These are phyloP conservation scores for Drosophila suzukii DNA, from an alignment of 1,140 invertebrate species.

Conservation along the genomic window DNA sequence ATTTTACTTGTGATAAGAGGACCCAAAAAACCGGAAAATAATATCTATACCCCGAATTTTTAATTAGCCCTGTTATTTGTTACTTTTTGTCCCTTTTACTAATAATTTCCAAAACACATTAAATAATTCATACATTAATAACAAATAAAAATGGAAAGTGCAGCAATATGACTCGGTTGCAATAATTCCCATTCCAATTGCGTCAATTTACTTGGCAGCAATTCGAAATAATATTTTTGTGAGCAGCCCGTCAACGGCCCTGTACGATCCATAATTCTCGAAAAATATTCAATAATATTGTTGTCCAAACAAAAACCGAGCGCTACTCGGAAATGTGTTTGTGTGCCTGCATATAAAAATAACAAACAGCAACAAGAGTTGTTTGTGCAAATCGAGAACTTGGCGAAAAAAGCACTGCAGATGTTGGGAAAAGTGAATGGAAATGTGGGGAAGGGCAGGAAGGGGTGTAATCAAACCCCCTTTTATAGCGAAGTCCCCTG, in stretches of 20 bases:
- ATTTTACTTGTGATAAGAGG: conserved; percentile 40
- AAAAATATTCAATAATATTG: conserved; percentile 34
- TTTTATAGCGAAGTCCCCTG: background rate
- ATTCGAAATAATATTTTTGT: conserved; percentile 27
- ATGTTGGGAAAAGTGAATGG: conserved; percentile 11
- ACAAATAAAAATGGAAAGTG: background rate
- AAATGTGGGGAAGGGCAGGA: background rate
- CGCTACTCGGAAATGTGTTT: conserved; percentile 7
- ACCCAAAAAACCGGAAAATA: no score
- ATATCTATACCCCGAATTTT: no score
- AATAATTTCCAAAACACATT: no score
- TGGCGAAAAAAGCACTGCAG: conserved; percentile 10
- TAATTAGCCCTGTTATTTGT: no score
- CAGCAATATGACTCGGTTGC: background rate
- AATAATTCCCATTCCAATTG: conserved; percentile 11
- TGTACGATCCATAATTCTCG: conserved; percentile 15
- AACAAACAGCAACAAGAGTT: conserved; percentile 30
- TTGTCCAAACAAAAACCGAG: conserved; percentile 19
- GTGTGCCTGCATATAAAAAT: conserved; percentile 19
- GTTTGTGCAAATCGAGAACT: conserved; percentile 30
- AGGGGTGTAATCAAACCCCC: background rate
- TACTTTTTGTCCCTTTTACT: no score
- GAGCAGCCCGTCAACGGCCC: background rate
- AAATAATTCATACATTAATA: no score
- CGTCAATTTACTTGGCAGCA: conserved; percentile 26